Evolutionary conservation across 2,797 vertebrate species (phyloP).

Genomic region (Bufotes viridis): DNA sequence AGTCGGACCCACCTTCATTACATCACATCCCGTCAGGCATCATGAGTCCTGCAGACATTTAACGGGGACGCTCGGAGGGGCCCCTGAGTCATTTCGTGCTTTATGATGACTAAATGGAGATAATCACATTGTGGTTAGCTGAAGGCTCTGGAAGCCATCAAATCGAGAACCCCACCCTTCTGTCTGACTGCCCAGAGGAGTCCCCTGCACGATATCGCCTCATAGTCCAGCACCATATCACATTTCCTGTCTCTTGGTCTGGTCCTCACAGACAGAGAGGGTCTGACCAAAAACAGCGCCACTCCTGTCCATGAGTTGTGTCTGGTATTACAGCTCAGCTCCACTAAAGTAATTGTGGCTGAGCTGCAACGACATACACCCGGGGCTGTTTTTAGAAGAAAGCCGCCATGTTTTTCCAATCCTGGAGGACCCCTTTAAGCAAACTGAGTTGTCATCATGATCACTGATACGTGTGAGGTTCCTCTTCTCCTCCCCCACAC

Average conservation of each 20-base stretch:
- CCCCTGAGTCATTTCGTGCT: background rate
- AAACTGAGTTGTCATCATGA: no score
- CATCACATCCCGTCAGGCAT: constrained; percentile 12
- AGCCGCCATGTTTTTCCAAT: background rate
- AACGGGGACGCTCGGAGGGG: background rate
- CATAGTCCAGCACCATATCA: background rate
- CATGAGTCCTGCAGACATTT: background rate
- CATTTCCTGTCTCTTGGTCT: background rate
- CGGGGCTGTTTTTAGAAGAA: background rate
- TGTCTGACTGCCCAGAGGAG: background rate
- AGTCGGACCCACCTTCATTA: background rate
- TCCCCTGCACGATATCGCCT: background rate
- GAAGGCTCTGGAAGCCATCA: constrained; percentile 32
- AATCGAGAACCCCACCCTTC: background rate
- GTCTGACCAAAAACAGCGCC: background rate
- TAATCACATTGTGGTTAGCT: constrained; percentile 2
- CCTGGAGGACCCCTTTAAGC: background rate
- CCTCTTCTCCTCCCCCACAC: no score
- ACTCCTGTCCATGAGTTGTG: no score
- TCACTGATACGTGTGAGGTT: no score
- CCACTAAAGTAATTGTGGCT: background rate
- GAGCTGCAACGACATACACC: background rate
- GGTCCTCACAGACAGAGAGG: no score
- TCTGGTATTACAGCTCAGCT: background rate
- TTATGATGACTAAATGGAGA: background rate